phyloP scores from a whole-genome alignment of 92 coral and sea anemone species.

The Paragorgia papillata region DNA sequence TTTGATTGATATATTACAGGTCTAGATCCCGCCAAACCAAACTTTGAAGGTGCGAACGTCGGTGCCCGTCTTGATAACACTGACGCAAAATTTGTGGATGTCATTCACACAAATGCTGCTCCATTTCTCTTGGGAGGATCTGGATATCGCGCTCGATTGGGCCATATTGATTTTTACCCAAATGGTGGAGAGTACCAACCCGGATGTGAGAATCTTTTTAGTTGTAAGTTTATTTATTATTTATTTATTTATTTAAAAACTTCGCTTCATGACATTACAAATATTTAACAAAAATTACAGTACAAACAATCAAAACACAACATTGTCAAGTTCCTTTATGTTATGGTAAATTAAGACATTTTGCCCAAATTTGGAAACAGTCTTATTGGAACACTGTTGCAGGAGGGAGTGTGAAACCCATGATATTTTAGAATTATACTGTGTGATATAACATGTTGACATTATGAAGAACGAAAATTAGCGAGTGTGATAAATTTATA shows the following conservation, averaged over 20 bases:
- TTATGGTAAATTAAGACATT: too few relatives aligned
- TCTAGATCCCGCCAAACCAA: slow-evolving; percentile 91
- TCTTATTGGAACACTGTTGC: too few relatives aligned
- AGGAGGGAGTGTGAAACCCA: too few relatives aligned
- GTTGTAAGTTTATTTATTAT: too few relatives aligned
- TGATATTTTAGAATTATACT: too few relatives aligned
- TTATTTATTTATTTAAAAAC: neutral
- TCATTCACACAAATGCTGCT: slow-evolving; percentile 75
- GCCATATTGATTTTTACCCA: slow-evolving; percentile 96
- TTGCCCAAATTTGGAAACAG: too few relatives aligned
- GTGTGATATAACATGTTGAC: too few relatives aligned
- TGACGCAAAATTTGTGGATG: slow-evolving; percentile 94
- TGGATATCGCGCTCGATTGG: slow-evolving; percentile 78
- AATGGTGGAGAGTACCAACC: slow-evolving; percentile 93
- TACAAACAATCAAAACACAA: too few relatives aligned
- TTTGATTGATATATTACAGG: too few relatives aligned
- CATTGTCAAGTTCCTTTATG: too few relatives aligned
- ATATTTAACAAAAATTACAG: neutral
- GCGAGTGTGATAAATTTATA: too few relatives aligned
- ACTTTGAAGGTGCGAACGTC: slow-evolving; percentile 69
- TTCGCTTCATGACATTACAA: neutral
- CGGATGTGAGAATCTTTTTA: slow-evolving; percentile 69
- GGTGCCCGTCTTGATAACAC: slow-evolving; percentile 82
- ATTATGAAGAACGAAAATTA: too few relatives aligned
- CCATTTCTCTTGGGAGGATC: slow-evolving; percentile 50